Evolutionary conservation across 2,797 vertebrate genomes (phyloP).

Genomic region (Lepilemur ruficaudatus): DNA sequence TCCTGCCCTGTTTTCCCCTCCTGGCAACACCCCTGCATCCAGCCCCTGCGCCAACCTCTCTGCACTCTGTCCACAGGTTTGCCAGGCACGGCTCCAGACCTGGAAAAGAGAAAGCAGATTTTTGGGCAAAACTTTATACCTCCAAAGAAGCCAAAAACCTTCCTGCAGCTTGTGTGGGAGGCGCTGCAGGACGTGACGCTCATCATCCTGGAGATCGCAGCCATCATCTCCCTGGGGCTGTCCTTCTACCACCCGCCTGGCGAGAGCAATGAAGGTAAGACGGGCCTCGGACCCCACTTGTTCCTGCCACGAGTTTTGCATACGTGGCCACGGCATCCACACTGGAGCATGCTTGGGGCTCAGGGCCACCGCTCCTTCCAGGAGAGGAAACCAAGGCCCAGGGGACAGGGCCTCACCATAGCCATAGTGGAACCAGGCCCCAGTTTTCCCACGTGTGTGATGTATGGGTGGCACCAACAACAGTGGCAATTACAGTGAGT

Average conservation of each 20-base stretch:
- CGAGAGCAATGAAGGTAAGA: slow-evolving; percentile 90
- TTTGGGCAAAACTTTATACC: slow-evolving; percentile 99
- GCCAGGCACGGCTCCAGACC: slow-evolving; percentile 89
- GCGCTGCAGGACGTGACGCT: slow-evolving; percentile 98
- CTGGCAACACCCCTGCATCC: fast-evolving
- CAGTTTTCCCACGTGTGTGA: neutral
- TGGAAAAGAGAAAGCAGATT: slow-evolving; percentile 97
- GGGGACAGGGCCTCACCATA: neutral
- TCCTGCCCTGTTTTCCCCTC: neutral
- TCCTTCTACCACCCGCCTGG: slow-evolving; percentile 98
- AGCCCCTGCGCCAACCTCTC: slow-evolving; percentile 15
- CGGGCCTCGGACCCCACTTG: fast-evolving
- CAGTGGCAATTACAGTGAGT: neutral
- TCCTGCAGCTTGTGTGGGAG: slow-evolving; percentile 99
- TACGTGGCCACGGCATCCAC: neutral
- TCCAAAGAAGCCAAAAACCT: slow-evolving; percentile 99
- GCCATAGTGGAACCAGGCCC: neutral
- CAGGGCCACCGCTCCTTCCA: neutral
- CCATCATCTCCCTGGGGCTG: slow-evolving; percentile 97
- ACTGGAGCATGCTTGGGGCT: fast-evolving
- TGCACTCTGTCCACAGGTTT: slow-evolving; percentile 88
- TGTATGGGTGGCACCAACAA: neutral
- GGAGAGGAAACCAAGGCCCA: neutral
- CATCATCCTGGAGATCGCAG: slow-evolving; percentile 98
- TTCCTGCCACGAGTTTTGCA: neutral